Percentiles rank a stretch among this genome's conserved stretches.
These are phyloP conservation scores for Dryobotodes eremita DNA, from an alignment of 2,888 invertebrate species.

Conservation along the genomic window DNA sequence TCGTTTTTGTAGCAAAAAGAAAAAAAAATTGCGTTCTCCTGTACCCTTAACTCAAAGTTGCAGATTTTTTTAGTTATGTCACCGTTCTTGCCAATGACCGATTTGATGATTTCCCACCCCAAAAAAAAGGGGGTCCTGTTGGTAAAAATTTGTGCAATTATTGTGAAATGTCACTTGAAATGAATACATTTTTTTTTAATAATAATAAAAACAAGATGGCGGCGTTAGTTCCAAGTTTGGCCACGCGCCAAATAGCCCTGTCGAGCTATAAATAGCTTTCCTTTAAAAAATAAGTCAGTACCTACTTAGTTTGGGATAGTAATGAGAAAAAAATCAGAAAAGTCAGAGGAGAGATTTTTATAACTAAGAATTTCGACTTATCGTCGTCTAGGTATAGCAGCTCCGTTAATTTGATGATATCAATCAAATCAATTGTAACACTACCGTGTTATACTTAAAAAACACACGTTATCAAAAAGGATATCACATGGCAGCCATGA, in stretches of 20 bases:
- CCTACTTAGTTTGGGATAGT: background rate
- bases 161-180: background rate
- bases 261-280: background rate
- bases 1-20: too few species aligned
- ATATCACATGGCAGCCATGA: slow-evolving; percentile 1
- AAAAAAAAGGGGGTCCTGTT: background rate
- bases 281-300: background rate
- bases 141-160: background rate
- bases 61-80: too few species aligned
- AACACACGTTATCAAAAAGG: background rate
- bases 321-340: background rate
- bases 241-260: background rate
- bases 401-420: background rate
- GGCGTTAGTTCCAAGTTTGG: too few species aligned
- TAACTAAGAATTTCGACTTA: background rate
- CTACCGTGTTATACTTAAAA: background rate
- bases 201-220: background rate
- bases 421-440: background rate
- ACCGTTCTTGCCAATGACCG: too few species aligned
- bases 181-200: too few species aligned
- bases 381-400: background rate
- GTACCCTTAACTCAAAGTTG: too few species aligned
- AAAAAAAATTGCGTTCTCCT: too few species aligned
- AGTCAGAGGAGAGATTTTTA: background rate
- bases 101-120: too few species aligned